These are phyloP conservation scores for Pycnomerus fuliginosus DNA, from an alignment of 2,888 invertebrate genomes.

Conservation along the genomic window DNA sequence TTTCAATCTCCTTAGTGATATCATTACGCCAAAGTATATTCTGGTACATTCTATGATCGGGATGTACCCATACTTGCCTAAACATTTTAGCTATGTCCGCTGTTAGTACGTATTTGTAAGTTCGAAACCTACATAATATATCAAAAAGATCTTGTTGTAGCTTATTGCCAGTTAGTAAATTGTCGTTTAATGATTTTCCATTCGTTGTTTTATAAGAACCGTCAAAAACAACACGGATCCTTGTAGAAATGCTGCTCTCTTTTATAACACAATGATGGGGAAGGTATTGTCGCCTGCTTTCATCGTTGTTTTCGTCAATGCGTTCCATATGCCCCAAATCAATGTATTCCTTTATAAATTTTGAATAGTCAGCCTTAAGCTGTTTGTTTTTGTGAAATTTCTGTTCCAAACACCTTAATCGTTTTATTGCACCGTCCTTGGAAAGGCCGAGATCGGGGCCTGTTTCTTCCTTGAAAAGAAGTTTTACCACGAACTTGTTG, in stretches of 20 bases:
- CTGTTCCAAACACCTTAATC: constrained; percentile 24
- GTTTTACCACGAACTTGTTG: no score
- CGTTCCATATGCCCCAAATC: constrained; percentile 14
- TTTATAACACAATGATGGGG: constrained; percentile 17
- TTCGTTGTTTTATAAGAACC: background rate
- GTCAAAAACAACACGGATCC: constrained; percentile 1
- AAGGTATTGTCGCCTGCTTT: constrained; percentile 7
- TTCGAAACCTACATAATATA: background rate
- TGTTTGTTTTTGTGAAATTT: constrained; percentile 13
- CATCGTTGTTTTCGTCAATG: background rate
- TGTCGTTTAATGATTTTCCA: background rate
- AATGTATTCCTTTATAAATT: constrained; percentile 22
- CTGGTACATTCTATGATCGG: background rate
- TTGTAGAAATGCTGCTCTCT: no score
- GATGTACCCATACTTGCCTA: background rate
- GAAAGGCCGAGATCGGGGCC: no score
- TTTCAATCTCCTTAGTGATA: background rate
- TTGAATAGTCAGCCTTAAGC: constrained; percentile 15
- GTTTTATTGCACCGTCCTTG: constrained; percentile 22
- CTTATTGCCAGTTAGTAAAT: background rate
- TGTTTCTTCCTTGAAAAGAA: no score
- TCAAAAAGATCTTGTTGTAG: constrained; percentile 1
- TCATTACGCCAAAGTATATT: background rate
- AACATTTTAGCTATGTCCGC: background rate
- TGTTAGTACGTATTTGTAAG: background rate